Conservation (phyloP, 2,888 invertebrate genomes). For the Dromius quadrimaculatus region DNA sequence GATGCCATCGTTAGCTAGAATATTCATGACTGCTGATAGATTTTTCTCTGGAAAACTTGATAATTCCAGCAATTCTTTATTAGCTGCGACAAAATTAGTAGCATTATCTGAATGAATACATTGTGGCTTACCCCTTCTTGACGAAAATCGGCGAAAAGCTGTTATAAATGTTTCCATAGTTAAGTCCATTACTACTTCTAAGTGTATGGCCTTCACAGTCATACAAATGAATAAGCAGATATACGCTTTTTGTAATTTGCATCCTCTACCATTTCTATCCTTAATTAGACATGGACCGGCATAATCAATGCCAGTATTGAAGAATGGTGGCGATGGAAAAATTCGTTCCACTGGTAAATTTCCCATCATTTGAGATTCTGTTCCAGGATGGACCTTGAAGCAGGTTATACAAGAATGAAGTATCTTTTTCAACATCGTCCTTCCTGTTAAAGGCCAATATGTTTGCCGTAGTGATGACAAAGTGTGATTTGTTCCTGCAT, state of each 20-base stretch:
- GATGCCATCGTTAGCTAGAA: conserved; percentile 31
- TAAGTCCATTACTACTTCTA: conserved; percentile 51
- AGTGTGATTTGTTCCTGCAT: background rate
- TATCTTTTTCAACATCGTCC: background rate
- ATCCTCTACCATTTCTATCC: conserved; percentile 48
- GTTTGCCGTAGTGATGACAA: conserved; percentile 1
- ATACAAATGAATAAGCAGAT: conserved; percentile 52
- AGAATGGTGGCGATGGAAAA: conserved; percentile 40
- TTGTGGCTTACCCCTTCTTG: conserved; percentile 49
- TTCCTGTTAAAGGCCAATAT: conserved; percentile 7
- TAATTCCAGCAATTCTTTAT: conserved; percentile 39
- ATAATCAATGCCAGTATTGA: conserved; percentile 48
- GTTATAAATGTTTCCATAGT: conserved; percentile 50
- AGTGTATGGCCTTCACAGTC: conserved; percentile 52
- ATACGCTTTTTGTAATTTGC: conserved; percentile 46
- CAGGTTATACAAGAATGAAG: background rate
- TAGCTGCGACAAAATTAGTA: conserved; percentile 55
- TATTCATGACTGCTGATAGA: background rate
- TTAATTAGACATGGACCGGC: conserved; percentile 53
- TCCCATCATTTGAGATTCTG: background rate
- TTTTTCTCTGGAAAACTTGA: background rate
- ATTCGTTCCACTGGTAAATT: conserved; percentile 2
- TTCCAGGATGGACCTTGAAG: background rate
- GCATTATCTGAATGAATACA: conserved; percentile 53
- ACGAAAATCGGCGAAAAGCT: conserved; percentile 46